A percentile compares a stretch with the other conserved stretches of the same genome.
phyloP scores from a whole-genome alignment of 2,113 vertebrate genomes.

The Macquaria ambigua region DNA sequence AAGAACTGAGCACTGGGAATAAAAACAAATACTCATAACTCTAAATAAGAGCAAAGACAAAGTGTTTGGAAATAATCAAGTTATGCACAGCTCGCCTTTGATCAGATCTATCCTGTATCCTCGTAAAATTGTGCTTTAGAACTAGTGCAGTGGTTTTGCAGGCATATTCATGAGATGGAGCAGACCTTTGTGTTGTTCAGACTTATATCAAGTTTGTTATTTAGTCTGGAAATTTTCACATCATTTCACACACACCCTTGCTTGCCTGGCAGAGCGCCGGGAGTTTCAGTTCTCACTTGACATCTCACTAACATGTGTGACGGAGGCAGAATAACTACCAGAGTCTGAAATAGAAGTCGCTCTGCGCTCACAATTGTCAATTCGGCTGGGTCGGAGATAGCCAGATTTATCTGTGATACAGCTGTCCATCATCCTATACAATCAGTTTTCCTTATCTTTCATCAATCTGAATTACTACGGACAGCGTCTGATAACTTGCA shows the following conservation, averaged over 20 bases:
- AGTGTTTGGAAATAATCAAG: slow-evolving; percentile 29
- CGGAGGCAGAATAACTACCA: slow-evolving; percentile 71
- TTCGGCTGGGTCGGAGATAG: slow-evolving; percentile 67
- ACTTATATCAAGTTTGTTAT: slow-evolving; percentile 59
- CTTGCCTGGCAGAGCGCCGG: slow-evolving; percentile 26
- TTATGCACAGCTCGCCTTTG: slow-evolving; percentile 17
- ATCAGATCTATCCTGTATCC: slow-evolving; percentile 10
- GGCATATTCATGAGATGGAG: slow-evolving; percentile 34
- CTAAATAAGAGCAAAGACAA: not conserved
- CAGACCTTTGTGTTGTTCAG: slow-evolving; percentile 40
- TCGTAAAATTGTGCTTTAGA: not conserved
- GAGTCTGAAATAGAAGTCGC: slow-evolving; percentile 71
- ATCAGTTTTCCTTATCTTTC: slow-evolving; percentile 77
- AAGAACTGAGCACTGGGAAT: not conserved
- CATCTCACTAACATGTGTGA: slow-evolving; percentile 80
- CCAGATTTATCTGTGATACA: slow-evolving; percentile 75
- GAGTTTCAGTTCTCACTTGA: slow-evolving; percentile 67
- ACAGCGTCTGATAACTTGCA: slow-evolving; percentile 67
- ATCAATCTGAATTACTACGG: slow-evolving; percentile 78
- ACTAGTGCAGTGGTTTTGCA: not conserved
- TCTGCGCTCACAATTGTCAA: slow-evolving; percentile 65
- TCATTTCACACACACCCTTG: slow-evolving; percentile 70
- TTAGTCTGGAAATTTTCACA: slow-evolving; percentile 68
- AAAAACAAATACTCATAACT: slow-evolving; percentile 11
- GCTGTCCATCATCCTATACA: slow-evolving; percentile 78